phyloP scores from a whole-genome alignment of 2,797 vertebrate species.

The Acanthurus lineatus region DNA sequence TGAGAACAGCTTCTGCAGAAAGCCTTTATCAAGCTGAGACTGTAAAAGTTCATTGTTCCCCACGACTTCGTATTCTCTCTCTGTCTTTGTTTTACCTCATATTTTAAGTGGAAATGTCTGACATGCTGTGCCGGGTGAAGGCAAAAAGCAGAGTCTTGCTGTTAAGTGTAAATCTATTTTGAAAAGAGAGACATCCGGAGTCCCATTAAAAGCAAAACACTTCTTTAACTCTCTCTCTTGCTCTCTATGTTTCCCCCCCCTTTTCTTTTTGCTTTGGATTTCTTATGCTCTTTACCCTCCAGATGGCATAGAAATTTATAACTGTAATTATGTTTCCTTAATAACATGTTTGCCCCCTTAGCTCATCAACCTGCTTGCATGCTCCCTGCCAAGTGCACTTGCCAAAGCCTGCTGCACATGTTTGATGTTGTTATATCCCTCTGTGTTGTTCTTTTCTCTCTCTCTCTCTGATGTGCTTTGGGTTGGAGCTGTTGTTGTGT shows the following conservation, averaged over 20 bases:
- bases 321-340: constrained; percentile 80
- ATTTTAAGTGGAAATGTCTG: constrained; percentile 57
- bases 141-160: constrained; percentile 25
- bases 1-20: constrained; percentile 7
- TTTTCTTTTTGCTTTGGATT: constrained; percentile 1
- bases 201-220: constrained; percentile 39
- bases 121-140: constrained; percentile 41
- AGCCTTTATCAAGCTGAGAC: constrained; percentile 28
- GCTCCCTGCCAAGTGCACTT: constrained; percentile 59
- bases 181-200: constrained; percentile 55
- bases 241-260: not conserved
- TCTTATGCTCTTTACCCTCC: constrained; percentile 46
- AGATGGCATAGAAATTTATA: constrained; percentile 76
- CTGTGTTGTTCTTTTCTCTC: constrained; percentile 34
- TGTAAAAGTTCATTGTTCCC: constrained; percentile 36
- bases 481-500: constrained; percentile 54
- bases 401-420: constrained; percentile 65
- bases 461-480: constrained; percentile 48
- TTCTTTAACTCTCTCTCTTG: constrained; percentile 1
- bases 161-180: constrained; percentile 64
- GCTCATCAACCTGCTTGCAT: constrained; percentile 59
- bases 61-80: constrained; percentile 17
- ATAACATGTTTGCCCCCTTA: constrained; percentile 65
- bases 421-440: constrained; percentile 71
- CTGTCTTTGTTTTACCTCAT: constrained; percentile 26